Percentiles rank a stretch among this genome's conserved stretches.
These are phyloP conservation scores for Euthynnus affinis DNA, from an alignment of 2,797 vertebrate genomes.

Conservation along the genomic window DNA sequence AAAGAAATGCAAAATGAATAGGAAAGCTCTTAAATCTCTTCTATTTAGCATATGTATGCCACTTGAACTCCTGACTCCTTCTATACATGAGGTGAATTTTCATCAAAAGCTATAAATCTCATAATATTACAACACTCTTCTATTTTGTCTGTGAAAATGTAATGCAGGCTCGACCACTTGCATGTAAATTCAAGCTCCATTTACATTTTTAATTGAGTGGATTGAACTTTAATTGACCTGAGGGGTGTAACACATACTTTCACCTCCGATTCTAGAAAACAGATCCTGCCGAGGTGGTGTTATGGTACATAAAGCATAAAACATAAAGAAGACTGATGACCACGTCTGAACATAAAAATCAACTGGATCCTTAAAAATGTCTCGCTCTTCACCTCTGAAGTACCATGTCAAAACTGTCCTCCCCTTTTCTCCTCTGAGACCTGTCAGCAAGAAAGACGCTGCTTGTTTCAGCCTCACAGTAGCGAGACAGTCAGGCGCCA, in stretches of 20 bases:
- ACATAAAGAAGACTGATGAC: slow-evolving; percentile 9
- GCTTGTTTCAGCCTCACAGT: slow-evolving; percentile 52
- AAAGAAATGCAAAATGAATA: slow-evolving; percentile 8
- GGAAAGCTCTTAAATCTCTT: slow-evolving; percentile 25
- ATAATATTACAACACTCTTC: slow-evolving; percentile 17
- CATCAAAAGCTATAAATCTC: slow-evolving; percentile 33
- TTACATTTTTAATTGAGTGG: slow-evolving; percentile 44
- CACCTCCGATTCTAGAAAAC: slow-evolving; percentile 21
- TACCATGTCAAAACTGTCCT: slow-evolving; percentile 48
- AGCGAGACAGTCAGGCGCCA: slow-evolving; percentile 78
- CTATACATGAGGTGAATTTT: slow-evolving; percentile 29
- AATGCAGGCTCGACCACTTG: not conserved
- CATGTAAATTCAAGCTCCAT: slow-evolving; percentile 19
- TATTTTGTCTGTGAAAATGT: slow-evolving; percentile 12
- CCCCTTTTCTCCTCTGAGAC: slow-evolving; percentile 41
- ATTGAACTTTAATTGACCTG: slow-evolving; percentile 50
- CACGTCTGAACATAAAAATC: slow-evolving; percentile 7
- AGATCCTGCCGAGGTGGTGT: slow-evolving; percentile 2
- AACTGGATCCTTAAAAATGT: slow-evolving; percentile 18
- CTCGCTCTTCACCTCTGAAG: slow-evolving; percentile 30
- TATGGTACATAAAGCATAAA: slow-evolving; percentile 14
- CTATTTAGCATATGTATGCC: not conserved
- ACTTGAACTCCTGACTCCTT: slow-evolving; percentile 9
- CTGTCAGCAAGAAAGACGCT: slow-evolving; percentile 60
- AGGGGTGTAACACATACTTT: not conserved